Base-by-base conservation (phyloP, 2,888 invertebrate species). In the Aricia artaxerxes region DNA sequence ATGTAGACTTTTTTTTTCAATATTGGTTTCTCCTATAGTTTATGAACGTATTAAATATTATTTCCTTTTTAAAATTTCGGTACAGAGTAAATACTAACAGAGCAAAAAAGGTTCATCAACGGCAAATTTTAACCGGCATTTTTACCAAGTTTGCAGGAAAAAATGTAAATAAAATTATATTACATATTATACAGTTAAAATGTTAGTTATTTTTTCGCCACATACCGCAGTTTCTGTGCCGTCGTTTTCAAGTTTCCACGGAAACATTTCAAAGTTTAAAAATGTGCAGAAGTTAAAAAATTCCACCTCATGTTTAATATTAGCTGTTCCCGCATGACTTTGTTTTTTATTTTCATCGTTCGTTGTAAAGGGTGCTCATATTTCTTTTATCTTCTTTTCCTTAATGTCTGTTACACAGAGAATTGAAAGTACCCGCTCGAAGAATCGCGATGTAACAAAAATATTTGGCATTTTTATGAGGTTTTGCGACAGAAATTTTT, bases 181-280 rank as follows among this genome's bases (percentile, higher is more conserved):
- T 64, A 31, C 64, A 64, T 61, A 64, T 31, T 24, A 31, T 64
- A 31, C 31, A 9, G 24, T 31, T 31, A 35, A 64, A 35, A 31
- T 64, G 4, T 64, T 64, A 31, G 61, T 64, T 31, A 31, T 64
- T 64, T 64, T 61, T 61, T 61, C 61, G 7, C 9, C 64, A 31
- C 64, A 64, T 31, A 64, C 64, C 24, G 35, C 31, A 13, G 64
- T 64, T 64, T 64, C 13, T 69, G 64, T 35, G 9, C 13, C 64
- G 31, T 11, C 31, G 11, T 69, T 69, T 69, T 69, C 64, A 69
- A 69, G 35, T 69, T 69, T 69, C 35, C 64, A 69, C 31, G 35
- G 64, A 69, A 69, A 64, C 64, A 64, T 64, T 64, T 64, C 31
- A 64, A 64, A 69, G 31, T 69, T 31, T 4, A 69, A 69, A 69